Base-by-base conservation (phyloP, 2,797 vertebrate species). In the Sebastes trivittatus region DNA sequence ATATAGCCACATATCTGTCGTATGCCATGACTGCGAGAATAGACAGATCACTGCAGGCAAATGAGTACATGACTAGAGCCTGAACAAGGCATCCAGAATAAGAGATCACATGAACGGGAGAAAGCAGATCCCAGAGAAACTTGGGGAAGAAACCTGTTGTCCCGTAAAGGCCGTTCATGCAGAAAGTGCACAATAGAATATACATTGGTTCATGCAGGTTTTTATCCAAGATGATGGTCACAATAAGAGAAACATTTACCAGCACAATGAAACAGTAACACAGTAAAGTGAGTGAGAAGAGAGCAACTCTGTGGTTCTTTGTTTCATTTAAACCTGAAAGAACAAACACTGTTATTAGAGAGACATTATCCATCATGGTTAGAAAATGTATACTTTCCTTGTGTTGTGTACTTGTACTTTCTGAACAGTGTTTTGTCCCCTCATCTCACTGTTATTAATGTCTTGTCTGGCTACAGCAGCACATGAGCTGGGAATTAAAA, bases 1-100 rank as follows among this genome's bases (percentile, higher is more conserved):
- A 90, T 68, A 92, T 91, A 38, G 91, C 88, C 78, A 88, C 49
- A 60, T 88, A 89, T 9, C 89, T 79, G 77, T 92, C 87, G 61
- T 86, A 92, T 1, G 86, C 86, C 86, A 90, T 91, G 0, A 85
- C 10, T 25, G 79, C 20, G 9, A 89, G 83, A 16, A 91, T 75
- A 1, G 83, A 85, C 6, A 88, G 1, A 18, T 91, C 85, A 62
- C 62, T 16, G 58, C 60, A 66, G 46, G 32, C 81, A 56, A 62
- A 92, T 1, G 82, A 77, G 67, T 87, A 75, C 29, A 92, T 56
- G 0, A 89, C 82, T 2, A 80, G 46, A 75, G 79, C 66, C 75
- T 93, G 89, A 27, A 87, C 0, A 3, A 90, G 54, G 16, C 92
- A 91, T 13, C 86, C 88, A 75, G 49, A 55, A 13, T 90, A 88